Conservation (phyloP, 2,888 invertebrate species). For the Phania funesta region DNA sequence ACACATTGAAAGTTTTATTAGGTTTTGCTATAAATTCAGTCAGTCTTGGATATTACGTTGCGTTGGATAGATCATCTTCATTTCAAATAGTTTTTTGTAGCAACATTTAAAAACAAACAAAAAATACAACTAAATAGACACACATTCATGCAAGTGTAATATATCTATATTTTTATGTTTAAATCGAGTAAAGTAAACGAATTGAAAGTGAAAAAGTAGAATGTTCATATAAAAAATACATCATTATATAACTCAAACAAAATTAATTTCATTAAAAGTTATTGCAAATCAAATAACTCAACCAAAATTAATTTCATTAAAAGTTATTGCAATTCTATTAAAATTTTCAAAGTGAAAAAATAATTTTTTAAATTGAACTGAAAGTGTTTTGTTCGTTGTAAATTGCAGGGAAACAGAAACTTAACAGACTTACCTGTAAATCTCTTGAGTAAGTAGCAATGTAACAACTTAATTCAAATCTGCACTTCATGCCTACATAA, state of each 20-base stretch:
- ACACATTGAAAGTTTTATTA: constrained; percentile 22
- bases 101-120: background rate
- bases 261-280: no score
- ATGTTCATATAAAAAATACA: background rate
- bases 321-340: no score
- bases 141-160: background rate
- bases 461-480: no score
- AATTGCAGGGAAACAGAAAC: no score
- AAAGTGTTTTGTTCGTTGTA: no score
- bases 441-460: no score
- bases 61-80: constrained; percentile 69
- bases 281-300: no score
- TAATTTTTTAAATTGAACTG: no score
- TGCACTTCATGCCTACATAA: no score
- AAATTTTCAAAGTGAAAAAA: no score
- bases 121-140: background rate
- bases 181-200: constrained; percentile 14
- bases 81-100: constrained; percentile 4
- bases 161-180: background rate
- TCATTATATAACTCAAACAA: constrained; percentile 4
- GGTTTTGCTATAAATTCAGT: constrained; percentile 73
- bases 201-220: constrained; percentile 4
- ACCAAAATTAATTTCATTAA: no score
- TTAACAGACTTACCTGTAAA: no score
- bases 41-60: constrained; percentile 73